A percentile compares a stretch with the other conserved stretches of the same genome.
phyloP scores from a whole-genome alignment of 2,888 invertebrate genomes.

The Fragum sueziense region DNA sequence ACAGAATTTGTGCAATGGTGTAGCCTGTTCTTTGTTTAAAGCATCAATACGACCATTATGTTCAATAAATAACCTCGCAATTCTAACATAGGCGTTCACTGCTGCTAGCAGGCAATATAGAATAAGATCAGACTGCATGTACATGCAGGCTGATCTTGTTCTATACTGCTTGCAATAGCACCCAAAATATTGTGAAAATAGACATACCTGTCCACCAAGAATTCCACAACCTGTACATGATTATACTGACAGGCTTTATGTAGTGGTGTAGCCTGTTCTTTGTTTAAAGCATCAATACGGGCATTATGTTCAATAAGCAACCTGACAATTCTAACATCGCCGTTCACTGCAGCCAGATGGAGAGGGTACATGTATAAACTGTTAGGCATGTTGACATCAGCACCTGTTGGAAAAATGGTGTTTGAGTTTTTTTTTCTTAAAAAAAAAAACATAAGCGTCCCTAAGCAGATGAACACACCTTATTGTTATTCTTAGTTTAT shows the following conservation, averaged over 20 bases:
- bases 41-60: conserved; percentile 82
- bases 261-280: conserved; percentile 82
- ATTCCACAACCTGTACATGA: conserved; percentile 80
- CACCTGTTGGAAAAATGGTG: no score
- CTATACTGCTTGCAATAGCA: no score
- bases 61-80: conserved; percentile 78
- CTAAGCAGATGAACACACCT: no score
- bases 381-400: conserved; percentile 89
- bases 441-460: no score
- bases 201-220: conserved; percentile 78
- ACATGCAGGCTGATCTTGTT: no score
- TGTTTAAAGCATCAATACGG: conserved; percentile 82
- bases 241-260: conserved; percentile 82
- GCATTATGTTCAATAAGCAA: conserved; percentile 81
- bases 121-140: no score
- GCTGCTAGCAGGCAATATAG: no score
- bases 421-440: no score
- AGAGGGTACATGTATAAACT: conserved; percentile 91
- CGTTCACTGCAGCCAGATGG: conserved; percentile 87
- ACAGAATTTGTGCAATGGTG: conserved; percentile 83
- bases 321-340: conserved; percentile 77
- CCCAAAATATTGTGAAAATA: no score
- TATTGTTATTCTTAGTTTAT: no score
- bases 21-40: conserved; percentile 81
- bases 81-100: conserved; percentile 78